phyloP scores from a whole-genome alignment of 2,113 vertebrate genomes.

The Trichechus manatus region DNA sequence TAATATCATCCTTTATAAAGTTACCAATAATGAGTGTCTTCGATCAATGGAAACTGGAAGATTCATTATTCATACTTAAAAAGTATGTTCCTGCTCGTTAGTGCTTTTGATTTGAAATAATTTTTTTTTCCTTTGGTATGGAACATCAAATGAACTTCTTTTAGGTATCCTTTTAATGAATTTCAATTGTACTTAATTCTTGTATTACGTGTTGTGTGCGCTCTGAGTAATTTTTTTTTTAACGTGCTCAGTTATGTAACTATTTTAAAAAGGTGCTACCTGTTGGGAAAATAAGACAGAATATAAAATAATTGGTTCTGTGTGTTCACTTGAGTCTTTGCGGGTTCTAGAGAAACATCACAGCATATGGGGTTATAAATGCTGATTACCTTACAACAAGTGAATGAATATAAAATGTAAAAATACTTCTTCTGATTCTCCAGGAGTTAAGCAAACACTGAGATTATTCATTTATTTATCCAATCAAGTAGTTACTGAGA shows the following conservation, averaged over 20 bases:
- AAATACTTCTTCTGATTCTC: not conserved
- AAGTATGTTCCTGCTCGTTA: not conserved
- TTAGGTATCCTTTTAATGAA: not conserved
- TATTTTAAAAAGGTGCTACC: not conserved
- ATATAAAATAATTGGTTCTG: not conserved
- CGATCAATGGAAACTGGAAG: not conserved
- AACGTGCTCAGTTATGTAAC: not conserved
- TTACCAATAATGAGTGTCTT: not conserved
- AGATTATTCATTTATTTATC: not conserved
- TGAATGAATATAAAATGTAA: not conserved
- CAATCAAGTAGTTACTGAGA: not conserved
- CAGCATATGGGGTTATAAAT: not conserved
- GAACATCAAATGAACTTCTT: not conserved
- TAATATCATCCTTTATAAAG: not conserved
- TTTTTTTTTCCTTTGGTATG: not conserved
- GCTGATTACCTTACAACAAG: not conserved
- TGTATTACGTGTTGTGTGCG: not conserved
- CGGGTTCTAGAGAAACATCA: not conserved
- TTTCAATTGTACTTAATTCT: not conserved
- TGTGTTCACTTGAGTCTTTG: not conserved
- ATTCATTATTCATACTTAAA: not conserved
- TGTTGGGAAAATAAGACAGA: not conserved
- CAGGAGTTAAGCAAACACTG: not conserved
- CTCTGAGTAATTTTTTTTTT: not conserved
- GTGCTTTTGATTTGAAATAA: not conserved